Evolutionary conservation across 2,888 invertebrate species (phyloP).

Genomic region (Spilosoma lubricipeda): DNA sequence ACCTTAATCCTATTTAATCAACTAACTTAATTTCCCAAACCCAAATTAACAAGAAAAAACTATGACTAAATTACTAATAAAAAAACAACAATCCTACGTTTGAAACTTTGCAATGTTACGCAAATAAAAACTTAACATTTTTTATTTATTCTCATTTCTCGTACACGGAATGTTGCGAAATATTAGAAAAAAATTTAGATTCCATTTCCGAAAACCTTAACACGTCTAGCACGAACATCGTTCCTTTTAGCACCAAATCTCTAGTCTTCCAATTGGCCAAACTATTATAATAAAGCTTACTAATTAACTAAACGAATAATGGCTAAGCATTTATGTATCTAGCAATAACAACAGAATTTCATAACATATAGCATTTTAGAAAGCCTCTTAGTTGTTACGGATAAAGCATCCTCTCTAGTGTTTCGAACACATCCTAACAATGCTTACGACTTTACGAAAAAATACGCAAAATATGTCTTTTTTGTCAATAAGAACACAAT

Average conservation of each 20-base stretch:
- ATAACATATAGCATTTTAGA: slow-evolving; percentile 82
- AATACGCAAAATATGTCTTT: slow-evolving; percentile 83
- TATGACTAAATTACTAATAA: slow-evolving; percentile 81
- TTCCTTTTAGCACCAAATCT: slow-evolving; percentile 85
- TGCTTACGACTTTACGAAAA: slow-evolving; percentile 61
- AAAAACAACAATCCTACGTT: slow-evolving; percentile 83
- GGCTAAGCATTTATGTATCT: slow-evolving; percentile 84
- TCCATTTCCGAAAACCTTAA: slow-evolving; percentile 61
- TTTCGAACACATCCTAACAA: slow-evolving; percentile 71
- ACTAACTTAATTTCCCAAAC: slow-evolving; percentile 85
- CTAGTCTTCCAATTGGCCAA: slow-evolving; percentile 85
- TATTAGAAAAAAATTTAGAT: slow-evolving; percentile 61
- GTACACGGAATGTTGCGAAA: slow-evolving; percentile 83
- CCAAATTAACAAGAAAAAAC: slow-evolving; percentile 84
- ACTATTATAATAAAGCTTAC: slow-evolving; percentile 82
- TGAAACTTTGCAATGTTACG: slow-evolving; percentile 78
- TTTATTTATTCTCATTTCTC: slow-evolving; percentile 52
- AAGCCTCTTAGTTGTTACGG: slow-evolving; percentile 82
- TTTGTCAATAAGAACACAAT: slow-evolving; percentile 69
- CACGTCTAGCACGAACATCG: slow-evolving; percentile 70
- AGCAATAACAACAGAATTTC: slow-evolving; percentile 85
- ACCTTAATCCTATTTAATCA: slow-evolving; percentile 81
- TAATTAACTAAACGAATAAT: slow-evolving; percentile 80
- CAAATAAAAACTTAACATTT: slow-evolving; percentile 85
- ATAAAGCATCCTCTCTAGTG: slow-evolving; percentile 68